phyloP scores from a whole-genome alignment of 2,888 invertebrate genomes.

The Aleiodes leptofemur region DNA sequence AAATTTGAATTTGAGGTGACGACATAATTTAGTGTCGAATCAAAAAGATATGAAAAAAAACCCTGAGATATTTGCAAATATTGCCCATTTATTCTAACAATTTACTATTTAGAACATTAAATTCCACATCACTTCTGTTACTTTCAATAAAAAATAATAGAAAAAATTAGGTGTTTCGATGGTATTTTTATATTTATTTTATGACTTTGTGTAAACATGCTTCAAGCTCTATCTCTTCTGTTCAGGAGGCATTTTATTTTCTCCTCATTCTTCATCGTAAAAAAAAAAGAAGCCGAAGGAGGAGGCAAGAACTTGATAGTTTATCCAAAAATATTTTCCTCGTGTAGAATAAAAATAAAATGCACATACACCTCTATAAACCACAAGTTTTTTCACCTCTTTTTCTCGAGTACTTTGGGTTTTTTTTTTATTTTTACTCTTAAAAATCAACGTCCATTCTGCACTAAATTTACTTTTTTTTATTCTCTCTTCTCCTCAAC shows the following conservation, averaged over 20 bases:
- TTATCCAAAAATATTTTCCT: no score
- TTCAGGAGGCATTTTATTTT: no score
- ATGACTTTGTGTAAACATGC: background rate
- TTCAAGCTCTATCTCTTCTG: no score
- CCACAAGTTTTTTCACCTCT: no score
- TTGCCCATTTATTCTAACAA: constrained; percentile 20
- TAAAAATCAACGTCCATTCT: constrained; percentile 30
- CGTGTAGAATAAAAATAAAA: no score
- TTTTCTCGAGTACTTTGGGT: no score
- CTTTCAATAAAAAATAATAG: background rate
- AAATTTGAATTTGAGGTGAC: no score
- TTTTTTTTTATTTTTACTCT: background rate
- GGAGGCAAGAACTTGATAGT: no score
- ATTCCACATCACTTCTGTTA: background rate
- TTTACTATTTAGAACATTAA: constrained; percentile 14
- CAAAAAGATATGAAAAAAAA: background rate
- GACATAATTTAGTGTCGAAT: background rate
- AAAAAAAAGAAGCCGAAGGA: no score
- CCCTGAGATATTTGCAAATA: constrained; percentile 32
- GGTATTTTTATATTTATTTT: constrained; percentile 13
- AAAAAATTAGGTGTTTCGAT: background rate
- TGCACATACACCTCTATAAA: no score
- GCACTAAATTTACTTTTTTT: background rate
- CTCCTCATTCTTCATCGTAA: no score
- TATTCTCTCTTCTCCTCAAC: background rate